Percentiles rank a stretch among this genome's conserved stretches.
Evolutionary conservation across 2,888 invertebrate genomes (phyloP).

Genomic region (Drosophila affinis): DNA sequence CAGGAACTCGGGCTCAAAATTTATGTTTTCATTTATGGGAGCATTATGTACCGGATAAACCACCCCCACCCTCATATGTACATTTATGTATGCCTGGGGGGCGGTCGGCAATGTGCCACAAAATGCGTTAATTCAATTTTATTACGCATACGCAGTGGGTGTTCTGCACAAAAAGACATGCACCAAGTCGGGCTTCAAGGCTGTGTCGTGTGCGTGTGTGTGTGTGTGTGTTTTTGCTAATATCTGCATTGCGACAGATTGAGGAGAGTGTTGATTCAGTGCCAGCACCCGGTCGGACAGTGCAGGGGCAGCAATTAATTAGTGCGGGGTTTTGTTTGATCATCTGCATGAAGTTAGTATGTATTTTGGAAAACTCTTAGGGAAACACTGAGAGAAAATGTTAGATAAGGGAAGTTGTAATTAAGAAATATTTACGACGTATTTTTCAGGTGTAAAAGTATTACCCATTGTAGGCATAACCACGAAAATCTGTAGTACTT

Average conservation of each 20-base stretch:
- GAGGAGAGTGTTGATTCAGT: constrained; percentile 35
- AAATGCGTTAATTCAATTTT: constrained; percentile 69
- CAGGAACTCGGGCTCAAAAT: constrained; percentile 51
- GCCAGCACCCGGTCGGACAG: constrained; percentile 4
- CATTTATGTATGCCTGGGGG: constrained; percentile 41
- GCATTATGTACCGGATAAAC: constrained; percentile 51
- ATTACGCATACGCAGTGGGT: constrained; percentile 69
- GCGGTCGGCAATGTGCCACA: constrained; percentile 52
- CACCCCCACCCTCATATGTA: background rate
- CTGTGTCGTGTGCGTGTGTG: background rate
- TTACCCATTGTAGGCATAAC: too few relatives aligned
- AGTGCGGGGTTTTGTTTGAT: constrained; percentile 34
- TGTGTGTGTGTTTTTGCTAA: constrained; percentile 14
- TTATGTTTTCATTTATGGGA: constrained; percentile 62
- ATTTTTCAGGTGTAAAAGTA: too few relatives aligned
- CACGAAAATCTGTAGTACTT: too few relatives aligned
- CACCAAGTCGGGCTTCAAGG: constrained; percentile 44
- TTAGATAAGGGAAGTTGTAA: too few relatives aligned
- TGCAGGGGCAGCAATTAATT: constrained; percentile 58
- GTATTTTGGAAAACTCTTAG: constrained; percentile 4
- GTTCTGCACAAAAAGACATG: constrained; percentile 36
- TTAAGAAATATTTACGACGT: too few relatives aligned
- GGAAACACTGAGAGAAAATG: background rate
- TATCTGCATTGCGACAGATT: constrained; percentile 67
- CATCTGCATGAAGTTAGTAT: constrained; percentile 4